Evolutionary conservation across 2,113 vertebrate genomes (phyloP), one percentile per base, ranked within the genome.

Genomic region (Beaufortia kweichowensis): DNA sequence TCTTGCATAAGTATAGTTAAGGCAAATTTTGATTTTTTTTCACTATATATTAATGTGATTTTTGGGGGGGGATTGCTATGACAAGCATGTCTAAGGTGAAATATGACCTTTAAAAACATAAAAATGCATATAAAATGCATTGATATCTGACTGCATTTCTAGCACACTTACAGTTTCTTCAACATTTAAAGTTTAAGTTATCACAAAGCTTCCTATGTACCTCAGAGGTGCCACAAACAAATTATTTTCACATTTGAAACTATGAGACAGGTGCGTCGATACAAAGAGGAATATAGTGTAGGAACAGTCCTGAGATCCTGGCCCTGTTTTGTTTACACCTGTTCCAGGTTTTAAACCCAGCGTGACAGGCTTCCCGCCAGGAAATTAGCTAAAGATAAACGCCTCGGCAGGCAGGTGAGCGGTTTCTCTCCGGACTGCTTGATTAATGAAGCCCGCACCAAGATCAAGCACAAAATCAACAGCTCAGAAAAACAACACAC

Each of bases 351-450:
- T 61, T 69, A 55, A 70, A 75, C 71, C 19, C 64, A 50, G 71
- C 64, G 14, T 75, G 70, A 82, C 55, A 67, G 76, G 76, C 76
- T 65, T 59, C 48, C 59, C 21, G 43, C 70, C 76, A 82, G 71
- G 76, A 82, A 69, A 78, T 82, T 69, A 75, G 71, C 65, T 21
- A 70, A 64, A 78, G 80, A 81, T 68, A 81, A 78, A 81, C 48
- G 28, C 80, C 60, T 72, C 80, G 55, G 76, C 63, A 75, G 67
- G 70, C 80, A 81, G 75, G 75, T 43, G 80, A 66, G 62, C 69
- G 6, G 41, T 81, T 72, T 69, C 80, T 69, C 63, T 14, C 19
- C 21, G 56, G 50, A 75, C 46, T 35, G 19, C 53, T 53, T 68
- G 76, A 82, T 75, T 78, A 75, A 82, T 70, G 80, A 68, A 75